Evolutionary conservation across 2,113 vertebrate species (phyloP).

Genomic region (Plestiodon gilberti): DNA sequence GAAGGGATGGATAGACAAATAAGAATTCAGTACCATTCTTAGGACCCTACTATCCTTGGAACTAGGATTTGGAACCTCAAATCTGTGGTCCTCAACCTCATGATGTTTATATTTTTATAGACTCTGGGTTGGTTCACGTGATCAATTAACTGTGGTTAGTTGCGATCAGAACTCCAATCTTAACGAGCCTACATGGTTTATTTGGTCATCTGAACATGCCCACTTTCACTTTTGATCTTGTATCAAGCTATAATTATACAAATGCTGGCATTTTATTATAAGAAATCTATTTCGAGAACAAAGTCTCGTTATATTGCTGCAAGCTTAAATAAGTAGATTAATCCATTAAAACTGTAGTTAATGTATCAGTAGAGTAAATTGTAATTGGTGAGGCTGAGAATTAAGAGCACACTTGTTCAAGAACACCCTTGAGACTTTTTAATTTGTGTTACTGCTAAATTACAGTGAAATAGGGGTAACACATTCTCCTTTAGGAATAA

Average conservation of each 20-base stretch:
- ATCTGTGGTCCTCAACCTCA: too few relatives aligned
- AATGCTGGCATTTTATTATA: background rate
- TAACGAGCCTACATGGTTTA: too few relatives aligned
- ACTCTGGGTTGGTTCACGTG: too few relatives aligned
- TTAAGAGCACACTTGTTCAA: background rate
- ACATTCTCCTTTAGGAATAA: too few relatives aligned
- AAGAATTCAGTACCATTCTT: background rate
- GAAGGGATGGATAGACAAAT: background rate
- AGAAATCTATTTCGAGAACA: background rate
- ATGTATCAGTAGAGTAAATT: background rate
- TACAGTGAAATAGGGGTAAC: too few relatives aligned
- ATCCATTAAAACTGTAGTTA: background rate
- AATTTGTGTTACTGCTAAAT: background rate
- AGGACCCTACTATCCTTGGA: background rate
- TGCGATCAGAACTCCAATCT: too few relatives aligned
- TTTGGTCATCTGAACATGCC: too few relatives aligned
- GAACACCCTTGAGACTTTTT: too few relatives aligned
- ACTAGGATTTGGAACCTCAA: background rate
- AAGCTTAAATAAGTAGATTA: background rate
- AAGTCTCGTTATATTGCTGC: background rate
- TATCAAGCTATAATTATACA: background rate
- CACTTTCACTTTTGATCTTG: background rate
- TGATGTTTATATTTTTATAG: too few relatives aligned
- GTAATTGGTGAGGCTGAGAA: background rate
- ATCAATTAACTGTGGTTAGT: too few relatives aligned